Conservation (phyloP, 2,797 vertebrate genomes). For the Saxicola maurus region DNA sequence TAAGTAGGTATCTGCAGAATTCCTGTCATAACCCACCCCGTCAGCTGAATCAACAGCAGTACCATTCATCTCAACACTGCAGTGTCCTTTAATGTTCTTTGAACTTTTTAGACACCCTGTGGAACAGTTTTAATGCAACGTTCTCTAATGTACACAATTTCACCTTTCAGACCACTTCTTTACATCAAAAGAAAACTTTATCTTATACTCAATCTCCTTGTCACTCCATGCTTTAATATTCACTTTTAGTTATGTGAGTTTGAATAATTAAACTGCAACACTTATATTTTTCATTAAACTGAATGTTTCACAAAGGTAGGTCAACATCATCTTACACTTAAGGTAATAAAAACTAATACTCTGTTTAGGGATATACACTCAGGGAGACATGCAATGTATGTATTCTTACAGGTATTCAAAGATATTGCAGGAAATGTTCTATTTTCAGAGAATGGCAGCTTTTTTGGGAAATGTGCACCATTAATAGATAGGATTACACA, state of each 20-base stretch:
- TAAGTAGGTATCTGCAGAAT: not conserved
- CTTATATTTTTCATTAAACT: not conserved
- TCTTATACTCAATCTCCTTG: not conserved
- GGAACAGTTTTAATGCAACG: not conserved
- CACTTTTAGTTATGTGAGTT: not conserved
- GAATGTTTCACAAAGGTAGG: not conserved
- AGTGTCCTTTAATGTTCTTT: not conserved
- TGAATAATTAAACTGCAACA: not conserved
- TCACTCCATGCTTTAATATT: not conserved
- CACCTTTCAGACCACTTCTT: not conserved
- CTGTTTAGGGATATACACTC: not conserved
- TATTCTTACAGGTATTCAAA: not conserved
- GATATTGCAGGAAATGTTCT: not conserved
- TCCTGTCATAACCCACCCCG: not conserved
- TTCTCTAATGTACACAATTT: not conserved
- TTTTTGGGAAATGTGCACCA: not conserved
- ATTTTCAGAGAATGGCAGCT: not conserved
- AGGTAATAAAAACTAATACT: not conserved
- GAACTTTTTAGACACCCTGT: not conserved
- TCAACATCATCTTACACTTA: not conserved
- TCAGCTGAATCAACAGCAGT: not conserved
- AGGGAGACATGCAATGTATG: not conserved
- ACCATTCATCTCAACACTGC: not conserved
- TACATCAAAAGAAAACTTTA: not conserved
- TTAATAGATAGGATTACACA: not conserved